Evolutionary conservation across 2,888 invertebrate species (phyloP).

Genomic region (Syrista parreyssii): DNA sequence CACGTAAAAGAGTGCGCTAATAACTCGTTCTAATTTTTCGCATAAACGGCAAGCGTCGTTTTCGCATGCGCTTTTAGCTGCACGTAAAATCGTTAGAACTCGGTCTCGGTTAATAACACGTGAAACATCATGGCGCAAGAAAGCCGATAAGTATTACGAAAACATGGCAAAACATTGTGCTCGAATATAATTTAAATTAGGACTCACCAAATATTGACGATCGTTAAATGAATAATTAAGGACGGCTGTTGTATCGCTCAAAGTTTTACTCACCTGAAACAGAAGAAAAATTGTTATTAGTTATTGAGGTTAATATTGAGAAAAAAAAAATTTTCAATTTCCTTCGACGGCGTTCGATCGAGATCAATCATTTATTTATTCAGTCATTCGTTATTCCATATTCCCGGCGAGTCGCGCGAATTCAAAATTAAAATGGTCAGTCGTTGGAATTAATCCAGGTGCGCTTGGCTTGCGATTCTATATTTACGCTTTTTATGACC

Average conservation of each 20-base stretch:
- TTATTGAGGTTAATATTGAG: not conserved
- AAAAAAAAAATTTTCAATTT: not conserved
- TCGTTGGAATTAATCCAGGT: not conserved
- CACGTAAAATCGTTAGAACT: not conserved
- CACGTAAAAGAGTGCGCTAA: not conserved
- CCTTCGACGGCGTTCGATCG: too few relatives aligned
- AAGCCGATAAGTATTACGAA: not conserved
- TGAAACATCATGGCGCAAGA: too few relatives aligned
- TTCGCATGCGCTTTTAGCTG: not conserved
- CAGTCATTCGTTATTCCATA: not conserved
- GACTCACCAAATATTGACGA: conserved; percentile 27
- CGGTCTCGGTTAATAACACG: too few relatives aligned
- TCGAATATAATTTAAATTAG: conserved; percentile 10
- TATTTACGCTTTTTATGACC: not conserved
- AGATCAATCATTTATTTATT: not conserved
- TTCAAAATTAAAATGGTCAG: not conserved
- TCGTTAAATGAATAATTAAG: conserved; percentile 13
- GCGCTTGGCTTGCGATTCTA: not conserved
- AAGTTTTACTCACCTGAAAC: conserved; percentile 55
- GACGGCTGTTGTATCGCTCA: conserved; percentile 5
- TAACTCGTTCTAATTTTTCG: not conserved
- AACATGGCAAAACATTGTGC: conserved; percentile 30
- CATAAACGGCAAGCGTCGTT: not conserved
- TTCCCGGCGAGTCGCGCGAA: not conserved
- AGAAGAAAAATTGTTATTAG: conserved; percentile 24